Base-by-base conservation (phyloP, 1,140 invertebrate genomes). In the Philaenus spumarius region DNA sequence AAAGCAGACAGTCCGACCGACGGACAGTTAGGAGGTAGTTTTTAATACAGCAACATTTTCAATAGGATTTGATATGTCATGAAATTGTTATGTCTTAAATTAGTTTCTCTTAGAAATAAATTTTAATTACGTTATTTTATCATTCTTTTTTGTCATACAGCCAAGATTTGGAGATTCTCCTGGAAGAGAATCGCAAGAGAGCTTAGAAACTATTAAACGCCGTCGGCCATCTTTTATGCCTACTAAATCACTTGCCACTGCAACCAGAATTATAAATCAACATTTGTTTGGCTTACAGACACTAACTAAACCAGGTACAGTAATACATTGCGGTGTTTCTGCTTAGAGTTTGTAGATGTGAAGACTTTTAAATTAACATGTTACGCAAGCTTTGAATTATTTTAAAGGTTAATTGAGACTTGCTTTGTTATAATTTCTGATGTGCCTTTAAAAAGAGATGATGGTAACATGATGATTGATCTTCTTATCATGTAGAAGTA, bases 231-330 rank as follows among this genome's bases (percentile, higher is more conserved):
- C 78, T 19, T 82, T 82, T 62, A 78, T 80, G 66, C 78, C 83
- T 45, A 76, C 78, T 34, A 82, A 80, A 71, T 81, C 83, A 64
- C 71, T 87, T 59, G 83, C 80, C 61, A 72, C 70, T 20, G 84
- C 85, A 54, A 84, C 84, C 45, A 78, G 84, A 61, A 77, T 86
- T 55, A 83, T 88, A 67, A 87, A 87, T 73, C 84, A 87, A 65
- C 85, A 86, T 74, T 76, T 87, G 61, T 85, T 87, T 68, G 82
- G 84, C 52, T 71, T 81, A 17, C 78, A 81, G 61, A 78, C 77
- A 5, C 50, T 53, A 12, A 39, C 17, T 11, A 53, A 53, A 20
- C 50, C 50, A 20, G 50, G 50, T 53, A 53, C 11, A 7, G 17
- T 15, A 9, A 37, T 37, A n/a, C n/a, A n/a, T n/a, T n/a, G n/a